These are phyloP conservation scores for Xestia xanthographa DNA, from an alignment of 2,888 invertebrate species.

Conservation along the genomic window DNA sequence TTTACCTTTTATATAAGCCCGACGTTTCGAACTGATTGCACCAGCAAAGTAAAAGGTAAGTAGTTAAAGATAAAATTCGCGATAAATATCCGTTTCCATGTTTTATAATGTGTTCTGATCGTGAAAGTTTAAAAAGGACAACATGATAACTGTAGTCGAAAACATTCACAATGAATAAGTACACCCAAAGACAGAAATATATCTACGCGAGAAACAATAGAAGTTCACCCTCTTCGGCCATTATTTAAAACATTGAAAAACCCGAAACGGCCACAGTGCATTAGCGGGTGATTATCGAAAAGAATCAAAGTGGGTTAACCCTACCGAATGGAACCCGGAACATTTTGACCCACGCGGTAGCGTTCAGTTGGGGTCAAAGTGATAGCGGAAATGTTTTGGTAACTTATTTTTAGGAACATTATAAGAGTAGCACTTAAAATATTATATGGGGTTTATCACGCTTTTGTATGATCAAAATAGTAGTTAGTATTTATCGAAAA, in stretches of 20 bases:
- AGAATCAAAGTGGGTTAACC: conserved; percentile 86
- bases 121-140: too few relatives aligned
- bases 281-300: conserved; percentile 87
- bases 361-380: conserved; percentile 54
- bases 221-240: conserved; percentile 64
- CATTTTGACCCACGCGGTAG: conserved; percentile 72
- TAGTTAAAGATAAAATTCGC: too few relatives aligned
- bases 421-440: background rate
- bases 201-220: conserved; percentile 62
- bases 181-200: conserved; percentile 44
- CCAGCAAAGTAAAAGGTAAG: too few relatives aligned
- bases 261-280: conserved; percentile 75
- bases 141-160: background rate
- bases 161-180: background rate
- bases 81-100: too few relatives aligned
- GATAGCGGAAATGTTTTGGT: conserved; percentile 48
- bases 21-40: too few relatives aligned
- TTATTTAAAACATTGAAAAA: conserved; percentile 69
- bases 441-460: background rate
- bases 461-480: too few relatives aligned
- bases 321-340: conserved; percentile 73
- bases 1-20: too few relatives aligned
- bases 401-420: background rate
- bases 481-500: too few relatives aligned
- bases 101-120: too few relatives aligned